Conservation (phyloP, 2,797 vertebrate species). For the Sebastes umbrosus region DNA sequence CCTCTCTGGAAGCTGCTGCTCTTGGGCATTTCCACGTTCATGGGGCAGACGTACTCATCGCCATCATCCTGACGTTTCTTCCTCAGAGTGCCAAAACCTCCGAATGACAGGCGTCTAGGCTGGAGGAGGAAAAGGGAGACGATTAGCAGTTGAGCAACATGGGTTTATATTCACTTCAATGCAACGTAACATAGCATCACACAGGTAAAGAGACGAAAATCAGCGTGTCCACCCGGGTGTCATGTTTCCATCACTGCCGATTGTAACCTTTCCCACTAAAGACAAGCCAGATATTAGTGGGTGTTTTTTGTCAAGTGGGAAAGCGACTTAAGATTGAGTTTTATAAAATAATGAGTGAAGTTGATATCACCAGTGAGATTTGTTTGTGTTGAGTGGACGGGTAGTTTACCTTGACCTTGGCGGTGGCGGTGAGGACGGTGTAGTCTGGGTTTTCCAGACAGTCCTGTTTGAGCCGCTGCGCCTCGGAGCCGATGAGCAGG, state of each 20-base stretch:
- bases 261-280: too few species aligned
- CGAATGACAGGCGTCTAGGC: conserved; percentile 92
- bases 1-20: conserved; percentile 84
- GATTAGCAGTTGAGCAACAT: neutral
- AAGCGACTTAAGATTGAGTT: neutral
- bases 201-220: too few species aligned
- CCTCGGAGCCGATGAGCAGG: conserved; percentile 90
- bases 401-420: conserved; percentile 90
- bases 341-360: neutral
- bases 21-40: conserved; percentile 89
- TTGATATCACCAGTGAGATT: neutral
- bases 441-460: conserved; percentile 93
- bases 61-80: conserved; percentile 92
- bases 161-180: neutral
- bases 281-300: too few species aligned
- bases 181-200: too few species aligned
- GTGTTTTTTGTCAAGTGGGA: neutral
- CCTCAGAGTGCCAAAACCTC: conserved; percentile 91
- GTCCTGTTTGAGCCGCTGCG: conserved; percentile 91
- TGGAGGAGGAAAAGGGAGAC: conserved; percentile 29
- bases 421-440: conserved; percentile 88
- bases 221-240: too few species aligned
- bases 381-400: neutral
- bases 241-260: too few species aligned
- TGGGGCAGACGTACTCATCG: conserved; percentile 93